phyloP scores from a whole-genome alignment of 2,113 vertebrate genomes.

The Hassar affinis region DNA sequence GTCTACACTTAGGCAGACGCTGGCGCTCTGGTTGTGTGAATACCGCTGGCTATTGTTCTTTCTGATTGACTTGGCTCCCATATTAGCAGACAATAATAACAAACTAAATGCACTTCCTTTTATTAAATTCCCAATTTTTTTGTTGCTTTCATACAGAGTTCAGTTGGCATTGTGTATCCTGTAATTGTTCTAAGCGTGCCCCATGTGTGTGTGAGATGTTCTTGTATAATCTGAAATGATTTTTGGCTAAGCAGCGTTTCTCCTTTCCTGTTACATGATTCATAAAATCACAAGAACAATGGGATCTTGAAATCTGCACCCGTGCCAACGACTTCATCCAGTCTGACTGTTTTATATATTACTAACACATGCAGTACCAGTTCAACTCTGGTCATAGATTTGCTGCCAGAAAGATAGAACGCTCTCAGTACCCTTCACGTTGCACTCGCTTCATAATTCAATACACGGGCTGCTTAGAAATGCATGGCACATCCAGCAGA shows the following conservation, averaged over 20 bases:
- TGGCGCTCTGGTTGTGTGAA: slow-evolving; percentile 17
- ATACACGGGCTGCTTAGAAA: slow-evolving; percentile 2
- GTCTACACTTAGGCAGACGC: slow-evolving; percentile 18
- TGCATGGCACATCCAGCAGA: neutral
- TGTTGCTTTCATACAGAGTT: slow-evolving; percentile 15
- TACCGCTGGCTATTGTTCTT: slow-evolving; percentile 30
- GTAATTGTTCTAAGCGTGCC: slow-evolving; percentile 21
- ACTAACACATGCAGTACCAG: slow-evolving; percentile 33
- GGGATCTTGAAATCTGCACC: slow-evolving; percentile 22
- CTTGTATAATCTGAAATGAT: slow-evolving; percentile 20
- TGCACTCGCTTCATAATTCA: neutral
- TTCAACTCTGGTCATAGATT: slow-evolving; percentile 5
- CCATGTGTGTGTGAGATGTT: neutral
- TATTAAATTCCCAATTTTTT: neutral
- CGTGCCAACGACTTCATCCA: slow-evolving; percentile 27
- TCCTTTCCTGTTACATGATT: slow-evolving; percentile 40
- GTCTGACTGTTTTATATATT: slow-evolving; percentile 20
- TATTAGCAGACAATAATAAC: slow-evolving; percentile 4
- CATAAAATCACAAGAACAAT: slow-evolving; percentile 28
- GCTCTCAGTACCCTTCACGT: neutral
- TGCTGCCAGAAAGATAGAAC: slow-evolving; percentile 18
- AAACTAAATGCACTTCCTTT: slow-evolving; percentile 19
- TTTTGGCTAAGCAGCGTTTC: slow-evolving; percentile 14
- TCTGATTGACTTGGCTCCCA: slow-evolving; percentile 32
- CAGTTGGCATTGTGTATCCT: slow-evolving; percentile 10